Conservation (phyloP, 2,113 vertebrate genomes). For the Anseranas semipalmata region DNA sequence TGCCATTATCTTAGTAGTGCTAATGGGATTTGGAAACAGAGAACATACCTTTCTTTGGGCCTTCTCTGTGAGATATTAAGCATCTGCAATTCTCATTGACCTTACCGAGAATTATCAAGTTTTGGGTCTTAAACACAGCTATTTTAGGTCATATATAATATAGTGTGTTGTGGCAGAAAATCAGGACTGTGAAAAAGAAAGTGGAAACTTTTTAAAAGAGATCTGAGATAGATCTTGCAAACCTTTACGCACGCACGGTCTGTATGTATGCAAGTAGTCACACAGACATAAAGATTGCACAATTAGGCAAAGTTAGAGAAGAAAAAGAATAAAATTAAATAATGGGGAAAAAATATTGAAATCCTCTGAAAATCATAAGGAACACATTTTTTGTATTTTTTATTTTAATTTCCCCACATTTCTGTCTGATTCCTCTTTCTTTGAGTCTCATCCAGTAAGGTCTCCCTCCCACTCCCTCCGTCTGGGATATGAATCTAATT, state of each 20-base stretch:
- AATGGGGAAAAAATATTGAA: background rate
- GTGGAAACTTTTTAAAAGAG: background rate
- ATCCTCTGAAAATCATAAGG: background rate
- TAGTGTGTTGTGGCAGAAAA: background rate
- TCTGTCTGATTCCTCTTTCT: background rate
- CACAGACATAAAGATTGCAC: background rate
- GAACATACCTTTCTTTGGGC: background rate
- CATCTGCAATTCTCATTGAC: background rate
- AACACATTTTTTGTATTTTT: background rate
- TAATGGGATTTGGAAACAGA: background rate
- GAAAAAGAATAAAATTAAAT: background rate
- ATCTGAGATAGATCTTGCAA: background rate
- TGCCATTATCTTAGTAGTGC: background rate
- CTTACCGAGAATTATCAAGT: background rate
- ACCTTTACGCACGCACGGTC: background rate
- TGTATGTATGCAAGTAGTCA: background rate
- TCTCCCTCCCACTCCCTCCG: background rate
- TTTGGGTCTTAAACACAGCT: background rate
- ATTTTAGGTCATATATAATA: background rate
- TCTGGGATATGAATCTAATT: constrained; percentile 1
- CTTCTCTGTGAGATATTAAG: background rate
- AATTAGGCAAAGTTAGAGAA: background rate
- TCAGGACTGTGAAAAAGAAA: background rate
- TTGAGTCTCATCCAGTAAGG: background rate
- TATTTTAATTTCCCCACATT: background rate